phyloP scores from a whole-genome alignment of 2,797 vertebrate species.

The Meriones psammophilus region DNA sequence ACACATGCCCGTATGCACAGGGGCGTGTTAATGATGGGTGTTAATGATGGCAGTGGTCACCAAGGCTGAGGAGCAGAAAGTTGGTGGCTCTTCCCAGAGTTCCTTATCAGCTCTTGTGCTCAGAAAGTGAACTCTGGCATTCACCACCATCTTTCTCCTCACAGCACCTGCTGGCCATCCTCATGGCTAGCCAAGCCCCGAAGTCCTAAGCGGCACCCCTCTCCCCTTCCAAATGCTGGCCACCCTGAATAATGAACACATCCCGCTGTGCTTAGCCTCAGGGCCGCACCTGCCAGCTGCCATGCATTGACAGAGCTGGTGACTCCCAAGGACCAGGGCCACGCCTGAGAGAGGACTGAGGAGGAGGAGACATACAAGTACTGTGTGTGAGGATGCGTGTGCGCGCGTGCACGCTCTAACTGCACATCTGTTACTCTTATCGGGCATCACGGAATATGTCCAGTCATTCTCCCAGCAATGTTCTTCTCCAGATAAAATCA shows the following conservation, averaged over 20 bases:
- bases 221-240: not conserved
- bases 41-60: rapidly evolving
- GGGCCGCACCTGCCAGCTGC: not conserved
- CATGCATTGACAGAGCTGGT: not conserved
- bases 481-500: not conserved
- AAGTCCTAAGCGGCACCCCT: not conserved
- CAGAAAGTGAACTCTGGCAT: not conserved
- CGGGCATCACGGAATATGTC: not conserved
- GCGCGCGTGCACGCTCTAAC: not conserved
- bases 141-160: not conserved
- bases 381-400: too few species aligned
- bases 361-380: not conserved
- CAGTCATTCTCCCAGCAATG: not conserved
- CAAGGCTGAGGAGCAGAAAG: not conserved
- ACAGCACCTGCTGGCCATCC: not conserved
- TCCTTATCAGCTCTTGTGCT: not conserved
- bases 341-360: not conserved
- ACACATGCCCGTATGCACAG: rapidly evolving
- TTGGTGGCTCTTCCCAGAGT: rapidly evolving
- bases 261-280: not conserved
- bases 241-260: not conserved
- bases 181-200: not conserved
- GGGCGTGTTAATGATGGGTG: too few species aligned
- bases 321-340: not conserved
- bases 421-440: not conserved